Conservation (phyloP, 64 coral and sea anemone genomes). For the Catalaphyllia jardinei region DNA sequence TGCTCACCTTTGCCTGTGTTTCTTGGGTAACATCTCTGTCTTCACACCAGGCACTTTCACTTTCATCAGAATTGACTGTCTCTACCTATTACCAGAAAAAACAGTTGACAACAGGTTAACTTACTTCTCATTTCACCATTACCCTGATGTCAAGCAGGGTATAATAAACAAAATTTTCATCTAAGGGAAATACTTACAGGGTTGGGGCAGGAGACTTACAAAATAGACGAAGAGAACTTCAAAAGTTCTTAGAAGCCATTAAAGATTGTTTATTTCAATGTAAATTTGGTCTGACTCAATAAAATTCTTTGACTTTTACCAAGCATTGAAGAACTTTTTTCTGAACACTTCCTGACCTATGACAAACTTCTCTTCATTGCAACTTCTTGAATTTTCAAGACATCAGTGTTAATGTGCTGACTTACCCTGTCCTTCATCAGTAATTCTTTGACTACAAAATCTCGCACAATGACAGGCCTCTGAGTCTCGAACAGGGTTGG, state of each 20-base stretch:
- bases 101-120: neutral
- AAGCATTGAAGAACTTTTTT: no score
- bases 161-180: no score
- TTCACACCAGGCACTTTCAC: conserved; percentile 33
- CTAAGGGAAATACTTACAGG: no score
- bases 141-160: neutral
- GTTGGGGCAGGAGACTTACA: no score
- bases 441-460: conserved; percentile 97
- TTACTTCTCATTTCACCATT: no score
- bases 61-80: conserved; percentile 1
- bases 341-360: no score
- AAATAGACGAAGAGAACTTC: no score
- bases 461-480: conserved; percentile 62
- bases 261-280: no score
- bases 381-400: neutral
- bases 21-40: conserved; percentile 63
- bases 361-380: no score
- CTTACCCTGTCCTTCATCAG: conserved; percentile 96
- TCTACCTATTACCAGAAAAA: neutral
- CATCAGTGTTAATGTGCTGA: neutral
- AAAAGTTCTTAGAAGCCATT: no score
- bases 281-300: no score
- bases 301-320: no score
- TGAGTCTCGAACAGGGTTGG: conserved; percentile 81
- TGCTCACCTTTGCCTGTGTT: conserved; percentile 67